Conservation (phyloP, 2,888 invertebrate species). For the Yponomeuta malinellus region DNA sequence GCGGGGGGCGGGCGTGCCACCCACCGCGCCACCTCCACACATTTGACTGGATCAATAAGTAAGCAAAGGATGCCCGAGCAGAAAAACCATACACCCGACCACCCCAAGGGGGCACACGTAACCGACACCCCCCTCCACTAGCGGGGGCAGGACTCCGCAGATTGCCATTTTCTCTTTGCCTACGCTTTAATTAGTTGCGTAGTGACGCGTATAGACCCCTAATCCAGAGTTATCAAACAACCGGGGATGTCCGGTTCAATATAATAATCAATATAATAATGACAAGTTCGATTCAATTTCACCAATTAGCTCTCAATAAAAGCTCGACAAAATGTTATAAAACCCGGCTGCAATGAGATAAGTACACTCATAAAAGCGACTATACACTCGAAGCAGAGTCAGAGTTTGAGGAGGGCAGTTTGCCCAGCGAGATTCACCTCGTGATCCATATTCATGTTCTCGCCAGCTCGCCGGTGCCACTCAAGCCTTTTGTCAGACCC, state of each 20-base stretch:
- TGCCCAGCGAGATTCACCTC: background rate
- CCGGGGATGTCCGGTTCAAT: constrained; percentile 28
- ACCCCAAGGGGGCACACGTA: constrained; percentile 75
- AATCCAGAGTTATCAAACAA: constrained; percentile 66
- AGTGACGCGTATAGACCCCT: constrained; percentile 71
- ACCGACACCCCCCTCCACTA: constrained; percentile 73
- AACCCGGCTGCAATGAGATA: background rate
- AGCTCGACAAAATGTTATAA: background rate
- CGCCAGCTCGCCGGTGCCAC: constrained; percentile 24
- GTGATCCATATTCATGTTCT: constrained; percentile 33
- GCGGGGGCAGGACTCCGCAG: constrained; percentile 74
- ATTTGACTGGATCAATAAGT: constrained; percentile 78
- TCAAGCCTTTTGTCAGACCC: constrained; percentile 15
- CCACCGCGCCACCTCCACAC: constrained; percentile 75
- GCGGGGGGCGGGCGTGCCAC: constrained; percentile 63
- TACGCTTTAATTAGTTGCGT: constrained; percentile 77
- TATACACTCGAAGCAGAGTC: background rate
- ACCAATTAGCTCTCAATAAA: background rate
- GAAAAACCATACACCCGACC: constrained; percentile 77
- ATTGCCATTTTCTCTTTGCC: constrained; percentile 77
- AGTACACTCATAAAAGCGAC: background rate
- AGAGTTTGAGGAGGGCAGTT: background rate
- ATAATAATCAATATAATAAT: constrained; percentile 7
- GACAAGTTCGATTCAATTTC: background rate
- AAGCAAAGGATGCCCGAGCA: constrained; percentile 78